Percentiles rank a stretch among this genome's conserved stretches.
Conservation (phyloP, 1,140 invertebrate species). For the Camponotus vicinus region DNA sequence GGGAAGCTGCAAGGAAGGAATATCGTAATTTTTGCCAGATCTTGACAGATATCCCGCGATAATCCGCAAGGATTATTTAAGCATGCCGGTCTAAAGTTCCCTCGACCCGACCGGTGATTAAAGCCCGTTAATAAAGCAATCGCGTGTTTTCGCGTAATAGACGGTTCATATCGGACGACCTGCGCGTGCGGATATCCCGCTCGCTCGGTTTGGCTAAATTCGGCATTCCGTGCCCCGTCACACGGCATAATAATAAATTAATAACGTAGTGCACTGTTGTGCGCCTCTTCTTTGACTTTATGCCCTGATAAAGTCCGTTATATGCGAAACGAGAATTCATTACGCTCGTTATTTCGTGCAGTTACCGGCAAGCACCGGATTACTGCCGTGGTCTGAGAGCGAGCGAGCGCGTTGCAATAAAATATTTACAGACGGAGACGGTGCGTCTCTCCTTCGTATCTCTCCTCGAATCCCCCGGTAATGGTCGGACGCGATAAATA, state of each 20-base stretch:
- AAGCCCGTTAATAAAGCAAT: conserved; percentile 62
- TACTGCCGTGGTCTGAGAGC: not conserved
- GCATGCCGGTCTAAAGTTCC: conserved; percentile 9
- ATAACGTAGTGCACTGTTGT: conserved; percentile 10
- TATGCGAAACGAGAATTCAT: conserved; percentile 46
- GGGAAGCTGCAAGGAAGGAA: not conserved
- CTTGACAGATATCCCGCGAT: conserved; percentile 15
- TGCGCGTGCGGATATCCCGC: not conserved
- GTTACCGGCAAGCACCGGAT: conserved; percentile 22
- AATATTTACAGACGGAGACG: not conserved
- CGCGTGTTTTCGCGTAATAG: conserved; percentile 61
- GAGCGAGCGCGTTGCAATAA: not conserved
- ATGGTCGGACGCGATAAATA: not conserved
- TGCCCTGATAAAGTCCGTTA: not conserved
- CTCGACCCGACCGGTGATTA: not conserved
- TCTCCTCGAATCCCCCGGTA: not conserved
- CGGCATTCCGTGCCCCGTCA: conserved; percentile 13
- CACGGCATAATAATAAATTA: conserved; percentile 55
- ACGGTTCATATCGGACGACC: conserved; percentile 18
- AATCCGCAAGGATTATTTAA: conserved; percentile 14
- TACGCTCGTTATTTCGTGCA: conserved; percentile 23
- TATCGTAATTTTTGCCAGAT: not conserved
- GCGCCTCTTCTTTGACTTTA: conserved; percentile 15
- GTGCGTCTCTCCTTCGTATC: not conserved
- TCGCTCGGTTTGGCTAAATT: conserved; percentile 20